These are phyloP conservation scores for Cactoblastis cactorum DNA, from an alignment of 2,888 invertebrate species.

Conservation along the genomic window DNA sequence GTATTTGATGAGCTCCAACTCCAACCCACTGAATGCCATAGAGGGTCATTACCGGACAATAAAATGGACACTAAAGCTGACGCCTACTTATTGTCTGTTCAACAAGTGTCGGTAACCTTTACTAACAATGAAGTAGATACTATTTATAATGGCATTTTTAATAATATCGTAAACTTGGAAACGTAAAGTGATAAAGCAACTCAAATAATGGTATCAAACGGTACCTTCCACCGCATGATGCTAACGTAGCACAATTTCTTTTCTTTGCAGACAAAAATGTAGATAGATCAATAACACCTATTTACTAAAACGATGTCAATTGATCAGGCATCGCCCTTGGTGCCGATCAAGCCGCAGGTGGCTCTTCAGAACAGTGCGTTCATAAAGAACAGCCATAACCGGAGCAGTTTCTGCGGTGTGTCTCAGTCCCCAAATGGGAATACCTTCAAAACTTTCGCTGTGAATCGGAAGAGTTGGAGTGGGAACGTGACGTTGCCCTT, in stretches of 20 bases:
- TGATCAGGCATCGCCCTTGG: constrained; percentile 74
- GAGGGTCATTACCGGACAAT: constrained; percentile 15
- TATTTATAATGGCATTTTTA: neutral
- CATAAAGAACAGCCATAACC: constrained; percentile 75
- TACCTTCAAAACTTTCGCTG: constrained; percentile 72
- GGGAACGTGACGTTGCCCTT: constrained; percentile 75
- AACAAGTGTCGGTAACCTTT: constrained; percentile 16
- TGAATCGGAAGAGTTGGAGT: constrained; percentile 77
- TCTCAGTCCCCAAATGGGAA: constrained; percentile 68
- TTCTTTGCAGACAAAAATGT: constrained; percentile 75
- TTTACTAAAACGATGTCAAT: constrained; percentile 71
- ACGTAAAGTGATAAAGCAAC: constrained; percentile 33
- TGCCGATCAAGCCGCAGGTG: constrained; percentile 75
- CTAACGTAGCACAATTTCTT: constrained; percentile 52
- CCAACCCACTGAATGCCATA: constrained; percentile 11
- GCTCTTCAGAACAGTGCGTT: constrained; percentile 68
- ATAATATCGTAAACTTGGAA: neutral
- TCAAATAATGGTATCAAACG: constrained; percentile 47
- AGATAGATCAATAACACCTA: constrained; percentile 59
- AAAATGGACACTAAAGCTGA: constrained; percentile 9
- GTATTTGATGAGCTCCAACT: constrained; percentile 13
- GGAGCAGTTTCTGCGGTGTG: constrained; percentile 76
- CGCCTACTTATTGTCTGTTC: constrained; percentile 14
- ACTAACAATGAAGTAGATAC: constrained; percentile 13
- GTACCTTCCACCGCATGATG: constrained; percentile 24